phyloP scores from a whole-genome alignment of 2,113 vertebrate genomes.

The Platysteira castanea region DNA sequence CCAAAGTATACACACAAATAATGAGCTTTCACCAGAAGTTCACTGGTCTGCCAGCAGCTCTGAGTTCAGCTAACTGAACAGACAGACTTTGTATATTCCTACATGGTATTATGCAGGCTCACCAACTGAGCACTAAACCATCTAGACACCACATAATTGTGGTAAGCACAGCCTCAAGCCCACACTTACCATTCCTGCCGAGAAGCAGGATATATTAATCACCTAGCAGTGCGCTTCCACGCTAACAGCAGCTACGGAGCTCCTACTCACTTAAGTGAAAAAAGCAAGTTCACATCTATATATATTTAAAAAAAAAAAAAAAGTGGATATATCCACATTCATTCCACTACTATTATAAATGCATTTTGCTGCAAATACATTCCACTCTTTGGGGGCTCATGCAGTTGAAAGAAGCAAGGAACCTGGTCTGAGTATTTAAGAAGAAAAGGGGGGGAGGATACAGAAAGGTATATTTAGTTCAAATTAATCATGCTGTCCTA shows the following conservation, averaged over 20 bases:
- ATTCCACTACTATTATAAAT: not conserved
- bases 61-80: not conserved
- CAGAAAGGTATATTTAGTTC: not conserved
- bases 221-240: not conserved
- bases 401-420: not conserved
- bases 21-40: not conserved
- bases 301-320: not conserved
- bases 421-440: not conserved
- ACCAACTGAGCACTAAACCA: not conserved
- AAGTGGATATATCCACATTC: not conserved
- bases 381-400: not conserved
- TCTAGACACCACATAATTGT: not conserved
- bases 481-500: not conserved
- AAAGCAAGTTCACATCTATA: not conserved
- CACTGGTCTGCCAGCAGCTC: not conserved
- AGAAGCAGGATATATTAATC: not conserved
- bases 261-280: not conserved
- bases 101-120: not conserved
- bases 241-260: not conserved
- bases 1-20: not conserved
- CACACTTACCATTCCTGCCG: rapidly evolving
- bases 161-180: not conserved
- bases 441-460: not conserved
- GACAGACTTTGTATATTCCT: not conserved
- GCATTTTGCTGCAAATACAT: not conserved